Evolutionary conservation across 2,113 vertebrate species (phyloP).

Genomic region (Heterocephalus glaber): DNA sequence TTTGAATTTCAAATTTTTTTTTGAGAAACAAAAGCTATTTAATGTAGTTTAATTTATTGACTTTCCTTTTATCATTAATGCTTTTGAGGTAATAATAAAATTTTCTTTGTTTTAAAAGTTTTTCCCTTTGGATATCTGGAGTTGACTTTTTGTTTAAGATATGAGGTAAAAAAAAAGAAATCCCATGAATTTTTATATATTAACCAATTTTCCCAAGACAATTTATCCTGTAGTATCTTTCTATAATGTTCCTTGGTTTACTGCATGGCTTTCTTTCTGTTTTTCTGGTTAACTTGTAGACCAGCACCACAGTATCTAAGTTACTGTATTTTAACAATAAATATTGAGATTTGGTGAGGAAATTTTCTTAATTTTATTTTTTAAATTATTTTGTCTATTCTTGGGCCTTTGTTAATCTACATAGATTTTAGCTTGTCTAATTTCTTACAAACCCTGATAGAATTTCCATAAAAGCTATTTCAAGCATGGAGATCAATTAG

Average conservation of each 20-base stretch:
- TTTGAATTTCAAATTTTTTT: neutral
- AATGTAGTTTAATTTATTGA: neutral
- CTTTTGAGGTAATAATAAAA: neutral
- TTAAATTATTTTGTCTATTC: neutral
- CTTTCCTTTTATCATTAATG: neutral
- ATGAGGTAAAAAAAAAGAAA: neutral
- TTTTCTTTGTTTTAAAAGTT: neutral
- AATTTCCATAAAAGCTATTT: neutral
- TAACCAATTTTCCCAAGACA: neutral
- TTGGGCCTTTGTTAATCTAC: neutral
- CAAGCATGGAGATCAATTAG: neutral
- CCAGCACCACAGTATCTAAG: neutral
- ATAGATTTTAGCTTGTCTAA: neutral
- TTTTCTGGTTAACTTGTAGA: neutral
- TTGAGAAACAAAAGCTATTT: neutral
- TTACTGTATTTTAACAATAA: neutral
- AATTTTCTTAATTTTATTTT: neutral
- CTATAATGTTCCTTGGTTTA: neutral
- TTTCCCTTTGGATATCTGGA: neutral
- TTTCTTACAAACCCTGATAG: neutral
- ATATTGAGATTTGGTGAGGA: neutral
- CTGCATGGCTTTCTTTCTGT: neutral
- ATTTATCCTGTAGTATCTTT: neutral
- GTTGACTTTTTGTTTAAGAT: neutral
- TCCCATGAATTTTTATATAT: neutral